A percentile compares a stretch with the other conserved stretches of the same genome.
Evolutionary conservation across 2,888 invertebrate species (phyloP).

Genomic region (Platycheirus albimanus): DNA sequence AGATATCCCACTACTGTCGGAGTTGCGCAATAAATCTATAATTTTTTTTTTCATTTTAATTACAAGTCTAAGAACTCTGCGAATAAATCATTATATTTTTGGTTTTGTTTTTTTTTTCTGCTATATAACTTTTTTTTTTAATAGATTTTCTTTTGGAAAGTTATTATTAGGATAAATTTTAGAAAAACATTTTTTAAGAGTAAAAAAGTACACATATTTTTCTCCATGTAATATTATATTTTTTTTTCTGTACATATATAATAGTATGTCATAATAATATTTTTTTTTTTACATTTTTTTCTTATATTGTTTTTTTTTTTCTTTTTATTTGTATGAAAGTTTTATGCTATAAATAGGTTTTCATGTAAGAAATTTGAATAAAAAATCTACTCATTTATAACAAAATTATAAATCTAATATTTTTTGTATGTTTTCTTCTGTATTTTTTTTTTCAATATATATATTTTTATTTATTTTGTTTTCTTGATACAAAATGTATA

Average conservation of each 20-base stretch:
- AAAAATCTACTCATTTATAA: slow-evolving; percentile 77
- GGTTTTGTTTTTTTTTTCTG: slow-evolving; percentile 45
- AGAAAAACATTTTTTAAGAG: slow-evolving; percentile 65
- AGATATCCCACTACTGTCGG: slow-evolving; percentile 42
- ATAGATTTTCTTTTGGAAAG: slow-evolving; percentile 37
- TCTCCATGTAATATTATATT: slow-evolving; percentile 54
- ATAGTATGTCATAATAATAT: slow-evolving; percentile 56
- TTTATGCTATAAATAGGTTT: slow-evolving; percentile 69
- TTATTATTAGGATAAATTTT: slow-evolving; percentile 67
- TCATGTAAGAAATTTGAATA: slow-evolving; percentile 76
- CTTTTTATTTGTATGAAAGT: slow-evolving; percentile 68
- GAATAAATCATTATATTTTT: slow-evolving; percentile 54
- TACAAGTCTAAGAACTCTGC: slow-evolving; percentile 54
- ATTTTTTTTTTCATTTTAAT: slow-evolving; percentile 25
- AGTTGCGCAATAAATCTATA: slow-evolving; percentile 51
- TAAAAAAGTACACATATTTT: slow-evolving; percentile 72
- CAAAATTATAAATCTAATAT: slow-evolving; percentile 75
- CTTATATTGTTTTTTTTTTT: slow-evolving; percentile 24
- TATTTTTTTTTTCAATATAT: slow-evolving; percentile 36
- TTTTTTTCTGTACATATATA: slow-evolving; percentile 55
- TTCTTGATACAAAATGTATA: slow-evolving; percentile 64
- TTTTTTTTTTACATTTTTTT: slow-evolving; percentile 43
- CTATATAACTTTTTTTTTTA: slow-evolving; percentile 40
- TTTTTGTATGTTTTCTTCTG: slow-evolving; percentile 45
- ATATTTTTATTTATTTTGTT: slow-evolving; percentile 20